Evolutionary conservation across 2,113 vertebrate genomes (phyloP).

Genomic region (Hydropotes inermis): DNA sequence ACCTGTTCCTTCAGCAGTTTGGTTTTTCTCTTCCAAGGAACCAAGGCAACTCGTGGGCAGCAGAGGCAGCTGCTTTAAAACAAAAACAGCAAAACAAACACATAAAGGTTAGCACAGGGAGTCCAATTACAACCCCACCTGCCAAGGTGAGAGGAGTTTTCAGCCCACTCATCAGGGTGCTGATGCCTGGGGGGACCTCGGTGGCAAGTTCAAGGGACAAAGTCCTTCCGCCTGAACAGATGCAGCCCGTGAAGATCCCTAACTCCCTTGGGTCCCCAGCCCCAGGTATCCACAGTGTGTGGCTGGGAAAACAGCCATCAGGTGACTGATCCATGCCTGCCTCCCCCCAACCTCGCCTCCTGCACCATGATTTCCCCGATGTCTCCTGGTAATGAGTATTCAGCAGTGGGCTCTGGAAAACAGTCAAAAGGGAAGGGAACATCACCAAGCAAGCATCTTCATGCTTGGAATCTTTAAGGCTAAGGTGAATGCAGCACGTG

Average conservation of each 20-base stretch:
- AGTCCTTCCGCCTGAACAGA: not conserved
- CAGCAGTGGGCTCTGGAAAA: constrained; percentile 9
- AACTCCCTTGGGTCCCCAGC: not conserved
- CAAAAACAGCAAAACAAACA: not conserved
- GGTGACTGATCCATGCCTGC: not conserved
- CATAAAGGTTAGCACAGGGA: accelerated
- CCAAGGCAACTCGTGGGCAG: not conserved
- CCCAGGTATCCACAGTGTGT: not conserved
- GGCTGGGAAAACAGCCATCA: not conserved
- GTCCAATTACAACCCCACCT: not conserved
- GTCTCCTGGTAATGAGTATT: not conserved
- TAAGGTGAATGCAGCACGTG: not conserved
- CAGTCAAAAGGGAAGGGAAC: constrained; percentile 53
- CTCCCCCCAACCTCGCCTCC: not conserved
- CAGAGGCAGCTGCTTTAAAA: not conserved
- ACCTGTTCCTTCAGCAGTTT: accelerated
- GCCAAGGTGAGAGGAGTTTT: not conserved
- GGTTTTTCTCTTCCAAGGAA: not conserved
- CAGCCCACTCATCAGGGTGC: accelerated
- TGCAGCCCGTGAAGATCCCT: too few relatives aligned
- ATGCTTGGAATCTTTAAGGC: not conserved
- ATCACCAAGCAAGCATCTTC: not conserved
- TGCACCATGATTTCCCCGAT: not conserved
- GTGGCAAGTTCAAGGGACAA: accelerated
- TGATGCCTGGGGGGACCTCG: not conserved